phyloP scores from a whole-genome alignment of 1,140 invertebrate species.

The Heliothis subflexa region DNA sequence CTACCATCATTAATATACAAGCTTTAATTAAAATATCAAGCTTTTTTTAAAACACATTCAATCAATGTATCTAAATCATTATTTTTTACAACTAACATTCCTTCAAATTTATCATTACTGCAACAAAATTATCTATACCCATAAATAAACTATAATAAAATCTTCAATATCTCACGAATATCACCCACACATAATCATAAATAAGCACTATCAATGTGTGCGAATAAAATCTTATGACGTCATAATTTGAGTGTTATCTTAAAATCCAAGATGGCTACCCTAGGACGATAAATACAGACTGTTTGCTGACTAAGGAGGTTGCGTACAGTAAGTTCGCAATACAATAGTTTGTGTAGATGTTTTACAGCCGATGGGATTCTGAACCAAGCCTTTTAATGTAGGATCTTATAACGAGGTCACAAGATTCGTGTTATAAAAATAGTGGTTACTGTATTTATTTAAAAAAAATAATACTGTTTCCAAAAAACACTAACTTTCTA shows the following conservation, averaged over 20 bases:
- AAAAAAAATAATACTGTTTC: too few relatives aligned
- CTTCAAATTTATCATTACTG: neutral
- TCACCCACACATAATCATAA: conserved; percentile 16
- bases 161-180: neutral
- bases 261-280: conserved; percentile 42
- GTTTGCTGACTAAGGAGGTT: neutral
- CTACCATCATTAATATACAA: too few relatives aligned
- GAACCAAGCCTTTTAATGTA: neutral
- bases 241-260: conserved; percentile 26
- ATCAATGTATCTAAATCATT: too few relatives aligned
- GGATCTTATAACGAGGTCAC: too few relatives aligned
- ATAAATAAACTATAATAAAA: neutral
- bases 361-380: conserved; percentile 30
- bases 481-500: too few relatives aligned
- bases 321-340: conserved; percentile 41
- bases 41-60: too few relatives aligned
- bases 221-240: conserved; percentile 24
- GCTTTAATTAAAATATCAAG: too few relatives aligned
- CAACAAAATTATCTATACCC: neutral
- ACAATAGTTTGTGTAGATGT: conserved; percentile 47
- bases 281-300: neutral
- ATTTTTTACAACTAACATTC: neutral
- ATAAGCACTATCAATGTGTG: conserved; percentile 3
- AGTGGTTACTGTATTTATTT: too few relatives aligned
- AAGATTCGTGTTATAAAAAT: too few relatives aligned